A percentile compares a stretch with the other conserved stretches of the same genome.
Conservation (phyloP, 2,888 invertebrate genomes). For the Eilema depressum region DNA sequence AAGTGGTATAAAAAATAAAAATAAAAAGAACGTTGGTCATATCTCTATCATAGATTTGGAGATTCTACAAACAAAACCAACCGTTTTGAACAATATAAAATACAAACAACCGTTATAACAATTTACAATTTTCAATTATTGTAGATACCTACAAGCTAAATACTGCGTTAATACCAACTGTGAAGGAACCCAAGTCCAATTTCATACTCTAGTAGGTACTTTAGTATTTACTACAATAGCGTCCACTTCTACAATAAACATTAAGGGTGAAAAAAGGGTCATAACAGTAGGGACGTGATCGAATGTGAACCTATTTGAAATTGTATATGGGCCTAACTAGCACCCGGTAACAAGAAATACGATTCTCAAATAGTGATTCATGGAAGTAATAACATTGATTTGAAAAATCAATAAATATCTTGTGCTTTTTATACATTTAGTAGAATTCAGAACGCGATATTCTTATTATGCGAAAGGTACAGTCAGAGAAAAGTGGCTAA, state of each 20-base stretch:
- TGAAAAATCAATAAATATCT: background rate
- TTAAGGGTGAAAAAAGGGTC: background rate
- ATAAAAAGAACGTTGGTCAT: no score
- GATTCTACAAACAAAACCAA: no score
- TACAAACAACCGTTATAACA: no score
- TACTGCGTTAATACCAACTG: no score
- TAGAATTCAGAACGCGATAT: no score
- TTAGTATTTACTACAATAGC: background rate
- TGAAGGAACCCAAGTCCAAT: background rate
- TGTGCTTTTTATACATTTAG: background rate
- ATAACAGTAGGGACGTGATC: constrained; percentile 2
- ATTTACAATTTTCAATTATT: no score
- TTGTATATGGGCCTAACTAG: constrained; percentile 1
- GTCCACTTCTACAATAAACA: background rate
- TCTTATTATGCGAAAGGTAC: no score
- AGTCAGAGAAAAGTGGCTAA: no score
- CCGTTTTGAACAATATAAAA: no score
- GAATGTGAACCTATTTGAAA: constrained; percentile 1
- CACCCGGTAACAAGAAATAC: constrained; percentile 1
- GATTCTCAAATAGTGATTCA: background rate
- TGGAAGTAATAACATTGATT: background rate
- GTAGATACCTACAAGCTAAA: no score
- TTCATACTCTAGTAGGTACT: background rate
- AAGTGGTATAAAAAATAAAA: no score
- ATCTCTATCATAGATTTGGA: no score